phyloP scores from a whole-genome alignment of 2,888 invertebrate species.

The Nomada goodeniana region DNA sequence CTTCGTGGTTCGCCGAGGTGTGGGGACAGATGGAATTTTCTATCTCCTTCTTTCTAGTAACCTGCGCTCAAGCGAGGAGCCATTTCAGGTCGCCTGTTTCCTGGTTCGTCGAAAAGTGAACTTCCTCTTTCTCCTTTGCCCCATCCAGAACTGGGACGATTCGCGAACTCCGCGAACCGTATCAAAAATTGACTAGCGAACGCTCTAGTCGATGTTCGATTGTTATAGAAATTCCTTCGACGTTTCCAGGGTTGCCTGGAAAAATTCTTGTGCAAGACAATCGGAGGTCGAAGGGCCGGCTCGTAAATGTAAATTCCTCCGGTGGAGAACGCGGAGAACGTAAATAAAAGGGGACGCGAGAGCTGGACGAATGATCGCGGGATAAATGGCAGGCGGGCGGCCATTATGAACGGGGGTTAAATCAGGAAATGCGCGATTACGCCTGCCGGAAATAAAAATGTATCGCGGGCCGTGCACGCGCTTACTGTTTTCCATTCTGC shows the following conservation, averaged over 20 bases:
- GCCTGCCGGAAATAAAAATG: constrained; percentile 43
- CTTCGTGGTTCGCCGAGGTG: constrained; percentile 20
- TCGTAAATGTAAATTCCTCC: constrained; percentile 34
- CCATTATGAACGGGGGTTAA: constrained; percentile 49
- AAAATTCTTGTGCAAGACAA: background rate
- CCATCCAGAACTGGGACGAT: background rate
- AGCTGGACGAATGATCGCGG: background rate
- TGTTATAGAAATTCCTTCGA: no score
- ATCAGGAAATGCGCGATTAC: constrained; percentile 57
- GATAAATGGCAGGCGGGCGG: constrained; percentile 17
- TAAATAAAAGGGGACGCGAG: constrained; percentile 34
- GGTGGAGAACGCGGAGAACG: constrained; percentile 9
- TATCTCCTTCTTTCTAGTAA: constrained; percentile 7
- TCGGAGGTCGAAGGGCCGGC: background rate
- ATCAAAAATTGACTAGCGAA: no score
- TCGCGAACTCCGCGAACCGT: background rate
- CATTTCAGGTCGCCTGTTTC: background rate
- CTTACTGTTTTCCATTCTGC: constrained; percentile 32
- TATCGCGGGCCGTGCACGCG: constrained; percentile 27
- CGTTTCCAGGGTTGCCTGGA: background rate
- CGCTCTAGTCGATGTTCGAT: no score
- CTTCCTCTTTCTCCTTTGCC: background rate
- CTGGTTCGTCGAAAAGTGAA: background rate
- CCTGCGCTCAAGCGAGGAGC: constrained; percentile 2
- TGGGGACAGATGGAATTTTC: constrained; percentile 26